A percentile compares a stretch with the other conserved stretches of the same genome.
phyloP scores from a whole-genome alignment of 1,140 invertebrate genomes.

The Penaeus japonicus region DNA sequence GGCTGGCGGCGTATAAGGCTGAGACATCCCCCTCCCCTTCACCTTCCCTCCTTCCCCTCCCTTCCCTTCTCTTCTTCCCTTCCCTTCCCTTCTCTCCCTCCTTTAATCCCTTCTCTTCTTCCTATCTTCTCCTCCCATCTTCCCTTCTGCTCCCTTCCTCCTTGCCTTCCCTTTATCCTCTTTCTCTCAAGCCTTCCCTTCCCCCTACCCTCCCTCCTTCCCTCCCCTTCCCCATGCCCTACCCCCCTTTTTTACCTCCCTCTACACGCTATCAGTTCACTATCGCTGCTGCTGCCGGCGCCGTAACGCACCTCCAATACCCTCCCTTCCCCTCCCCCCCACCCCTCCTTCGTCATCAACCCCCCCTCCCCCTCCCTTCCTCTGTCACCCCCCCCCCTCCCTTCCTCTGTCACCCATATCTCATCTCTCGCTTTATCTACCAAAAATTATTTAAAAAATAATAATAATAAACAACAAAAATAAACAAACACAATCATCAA shows the following conservation, averaged over 20 bases:
- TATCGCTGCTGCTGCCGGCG: too few species aligned
- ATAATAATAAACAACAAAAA: too few species aligned
- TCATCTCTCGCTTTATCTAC: not conserved
- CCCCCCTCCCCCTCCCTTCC: not conserved
- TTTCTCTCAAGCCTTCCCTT: not conserved
- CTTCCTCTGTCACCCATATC: not conserved
- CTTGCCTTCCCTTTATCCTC: not conserved
- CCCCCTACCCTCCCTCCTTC: not conserved
- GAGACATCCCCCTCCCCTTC: too few species aligned
- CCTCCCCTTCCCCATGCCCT: not conserved
- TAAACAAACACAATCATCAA: too few species aligned
- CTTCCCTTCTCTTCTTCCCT: too few species aligned
- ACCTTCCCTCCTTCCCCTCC: too few species aligned
- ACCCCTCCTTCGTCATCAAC: not conserved
- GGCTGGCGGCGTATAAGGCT: too few species aligned
- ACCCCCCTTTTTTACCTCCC: not conserved
- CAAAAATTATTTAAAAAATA: too few species aligned
- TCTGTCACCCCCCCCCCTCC: not conserved
- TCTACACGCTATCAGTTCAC: not conserved
- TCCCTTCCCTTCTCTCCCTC: too few species aligned
- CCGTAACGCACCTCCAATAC: not conserved
- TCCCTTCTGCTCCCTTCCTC: not conserved
- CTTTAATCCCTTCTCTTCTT: too few species aligned
- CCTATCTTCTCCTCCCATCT: too few species aligned
- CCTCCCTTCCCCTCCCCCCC: not conserved